A percentile compares a stretch with the other conserved stretches of the same genome.
Evolutionary conservation across 2,797 vertebrate genomes (phyloP).

Genomic region (Tiaroga cobitis): DNA sequence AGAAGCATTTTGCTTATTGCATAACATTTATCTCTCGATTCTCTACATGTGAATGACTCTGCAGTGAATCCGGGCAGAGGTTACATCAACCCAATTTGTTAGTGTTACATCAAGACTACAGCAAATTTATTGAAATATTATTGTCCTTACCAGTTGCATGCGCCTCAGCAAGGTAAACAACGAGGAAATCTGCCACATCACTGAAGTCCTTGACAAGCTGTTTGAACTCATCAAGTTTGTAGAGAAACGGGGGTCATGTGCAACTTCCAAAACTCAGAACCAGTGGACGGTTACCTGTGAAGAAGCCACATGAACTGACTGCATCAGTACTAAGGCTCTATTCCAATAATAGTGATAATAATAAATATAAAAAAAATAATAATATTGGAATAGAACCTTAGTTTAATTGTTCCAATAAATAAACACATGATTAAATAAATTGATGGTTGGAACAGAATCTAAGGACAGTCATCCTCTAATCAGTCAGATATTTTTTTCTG

Average conservation of each 20-base stretch:
- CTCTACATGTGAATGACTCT: background rate
- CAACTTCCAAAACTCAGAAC: slow-evolving; percentile 94
- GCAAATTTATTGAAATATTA: background rate
- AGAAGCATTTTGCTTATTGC: background rate
- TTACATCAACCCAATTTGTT: background rate
- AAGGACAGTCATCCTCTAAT: too few species aligned
- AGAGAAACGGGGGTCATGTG: slow-evolving; percentile 94
- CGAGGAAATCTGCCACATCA: slow-evolving; percentile 85
- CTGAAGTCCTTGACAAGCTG: slow-evolving; percentile 85
- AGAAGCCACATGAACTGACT: background rate
- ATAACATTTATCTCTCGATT: background rate
- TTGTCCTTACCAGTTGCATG: slow-evolving; percentile 84
- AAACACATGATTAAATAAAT: too few species aligned
- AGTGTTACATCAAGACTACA: background rate
- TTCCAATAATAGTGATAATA: background rate
- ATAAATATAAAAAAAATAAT: background rate
- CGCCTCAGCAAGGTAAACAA: slow-evolving; percentile 92
- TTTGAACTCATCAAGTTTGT: slow-evolving; percentile 90
- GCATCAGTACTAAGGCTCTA: background rate
- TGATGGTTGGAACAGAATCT: background rate
- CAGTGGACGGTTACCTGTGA: slow-evolving; percentile 82
- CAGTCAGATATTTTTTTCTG: background rate
- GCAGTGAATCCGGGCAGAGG: background rate
- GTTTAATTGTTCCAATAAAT: background rate
- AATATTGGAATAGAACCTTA: background rate